Base-by-base conservation (phyloP, 2,888 invertebrate genomes). In the Unio delphinus region DNA sequence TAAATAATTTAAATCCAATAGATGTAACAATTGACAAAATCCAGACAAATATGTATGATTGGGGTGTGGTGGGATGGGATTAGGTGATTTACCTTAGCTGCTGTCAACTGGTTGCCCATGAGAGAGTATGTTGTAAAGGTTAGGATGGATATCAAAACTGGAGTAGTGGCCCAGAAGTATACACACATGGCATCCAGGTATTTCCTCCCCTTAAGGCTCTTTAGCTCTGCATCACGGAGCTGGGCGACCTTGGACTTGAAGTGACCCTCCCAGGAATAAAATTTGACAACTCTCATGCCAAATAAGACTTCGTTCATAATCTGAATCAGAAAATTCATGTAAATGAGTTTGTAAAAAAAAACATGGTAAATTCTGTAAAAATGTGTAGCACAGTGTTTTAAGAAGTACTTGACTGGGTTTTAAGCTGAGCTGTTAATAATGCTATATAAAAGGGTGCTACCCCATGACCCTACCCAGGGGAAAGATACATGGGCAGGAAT, bases 101-200 rank as follows among this genome's bases (percentile, higher is more conserved):
- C 97, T 63, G 94, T 94, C 17, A 99, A 92, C 64, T 93, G 91
- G 80, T 91, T 95, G 92, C 72, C 96, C 94, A 91, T 79, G 64
- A 91, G 72, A 4, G 89, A 87, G 80, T 91, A 91, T 1, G 91
- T 91, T n/a, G 88, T 83, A 75, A 91, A 90, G 26, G 91, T 91
- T 18, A 91, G 83, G 23, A 91, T 89, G 68, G 89, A 90, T 65
- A 92, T 91, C n/a, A 91, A 80, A 45, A 98, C 95, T 0, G 99
- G 99, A 11, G 98, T 98, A 0, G 97, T 96, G 0, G 99, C 99
- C 99, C 99, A 99, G 90, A 99, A 95, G 89, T 96, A 99, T 20
- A 99, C 99, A 90, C 99, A 99, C 73, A 97, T 91, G 0, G 99
- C 99, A 91, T 99, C 99, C 79, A 99, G 90, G 90, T 98, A 99